Evolutionary conservation across 2,888 invertebrate species (phyloP), one percentile per base, ranked within the genome.

Genomic region (Xanthostigma xanthostigma): DNA sequence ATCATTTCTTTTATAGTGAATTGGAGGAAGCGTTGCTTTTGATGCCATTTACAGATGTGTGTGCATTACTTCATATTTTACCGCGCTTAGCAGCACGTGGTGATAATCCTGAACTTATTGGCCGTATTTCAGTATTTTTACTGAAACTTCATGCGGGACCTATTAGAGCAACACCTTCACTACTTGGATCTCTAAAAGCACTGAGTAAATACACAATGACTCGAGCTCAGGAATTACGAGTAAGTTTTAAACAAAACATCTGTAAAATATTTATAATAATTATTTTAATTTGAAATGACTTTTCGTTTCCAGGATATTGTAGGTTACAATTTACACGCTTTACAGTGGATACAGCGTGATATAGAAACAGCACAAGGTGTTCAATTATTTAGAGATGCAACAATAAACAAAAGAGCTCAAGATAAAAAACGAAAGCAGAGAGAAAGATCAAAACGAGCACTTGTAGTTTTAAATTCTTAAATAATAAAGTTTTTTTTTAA

Each of bases 1-100:
- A 33, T 45, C 54, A 51, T 46, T 44, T 49, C 44, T 45, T 51
- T 69, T 72, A 6, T 67, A 91, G 95, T 62, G 94, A 96, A 61
- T 67, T 97, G 51, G 93, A 96, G 66, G 92, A 94, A 66, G 78
- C 92, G 0, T 70, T 97, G 1, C 68, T 95, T 1, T 70, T 94
- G 10, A 67, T 97, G 41, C 92, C 95, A 2, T 89, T 93, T 62
- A 75, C 81, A 45, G 76, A 81, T 46, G 89, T 90, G 2, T 79
- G 84, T 59, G 82, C 87, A 45, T 71, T 96, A 44, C 70, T 97
- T 1, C 73, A 78, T 49, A 71, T 80, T 58, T 66, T 95, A 51
- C 81, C 85, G 0, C 62, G 68, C 8, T 70, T 94, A 48, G 69
- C 92, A 9, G 70, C 73, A 41, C 73, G 78, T 51, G 79, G 80